These are phyloP conservation scores for Tupaia chinensis DNA, from an alignment of 2,113 vertebrate genomes.

Conservation along the genomic window DNA sequence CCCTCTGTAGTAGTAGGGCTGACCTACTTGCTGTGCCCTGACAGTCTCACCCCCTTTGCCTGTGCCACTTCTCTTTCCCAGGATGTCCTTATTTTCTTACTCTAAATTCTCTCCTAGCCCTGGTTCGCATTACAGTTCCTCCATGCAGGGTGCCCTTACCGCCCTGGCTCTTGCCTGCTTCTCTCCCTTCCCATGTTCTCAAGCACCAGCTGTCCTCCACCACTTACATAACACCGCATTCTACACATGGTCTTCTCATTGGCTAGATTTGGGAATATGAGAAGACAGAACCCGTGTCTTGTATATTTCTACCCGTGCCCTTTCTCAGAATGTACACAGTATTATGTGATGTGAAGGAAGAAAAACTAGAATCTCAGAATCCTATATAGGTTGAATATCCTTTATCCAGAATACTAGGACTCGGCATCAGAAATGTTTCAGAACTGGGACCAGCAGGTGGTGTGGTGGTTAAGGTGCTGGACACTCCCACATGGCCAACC, in stretches of 20 bases:
- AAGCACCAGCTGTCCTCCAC: neutral
- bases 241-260: neutral
- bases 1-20: neutral
- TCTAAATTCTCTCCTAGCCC: neutral
- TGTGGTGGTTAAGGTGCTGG: too few species aligned
- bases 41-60: neutral
- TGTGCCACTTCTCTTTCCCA: neutral
- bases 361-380: conserved; percentile 2
- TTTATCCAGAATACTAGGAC: too few species aligned
- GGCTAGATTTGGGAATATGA: neutral
- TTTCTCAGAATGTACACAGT: conserved; percentile 31
- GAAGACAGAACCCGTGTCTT: neutral
- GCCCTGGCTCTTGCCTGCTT: neutral
- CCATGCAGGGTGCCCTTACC: neutral
- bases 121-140: neutral
- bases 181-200: neutral
- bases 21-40: neutral
- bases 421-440: too few species aligned
- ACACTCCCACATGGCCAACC: too few species aligned
- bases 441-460: too few species aligned
- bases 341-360: neutral
- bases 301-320: neutral
- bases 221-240: neutral
- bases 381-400: neutral
- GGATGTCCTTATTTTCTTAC: neutral